A percentile compares a stretch with the other conserved stretches of the same genome.
Conservation (phyloP, 1,140 invertebrate genomes). For the Papilio polytes region DNA sequence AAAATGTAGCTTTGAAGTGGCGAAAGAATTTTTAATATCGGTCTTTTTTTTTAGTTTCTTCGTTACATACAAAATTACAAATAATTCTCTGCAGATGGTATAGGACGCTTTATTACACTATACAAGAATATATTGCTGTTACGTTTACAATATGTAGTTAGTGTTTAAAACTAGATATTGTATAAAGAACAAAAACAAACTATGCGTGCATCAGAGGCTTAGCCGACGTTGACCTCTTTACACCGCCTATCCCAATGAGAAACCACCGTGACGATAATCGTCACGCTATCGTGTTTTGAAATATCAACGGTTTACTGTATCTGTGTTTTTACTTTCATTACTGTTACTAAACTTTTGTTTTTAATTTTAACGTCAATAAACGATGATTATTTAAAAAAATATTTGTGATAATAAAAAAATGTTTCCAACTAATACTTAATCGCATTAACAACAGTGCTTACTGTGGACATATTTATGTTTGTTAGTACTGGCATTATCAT, state of each 20-base stretch:
- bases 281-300: constrained; percentile 33
- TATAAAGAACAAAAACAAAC: constrained; percentile 1
- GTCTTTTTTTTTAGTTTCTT: no score
- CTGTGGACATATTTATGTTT: neutral
- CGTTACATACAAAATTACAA: no score
- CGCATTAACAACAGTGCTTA: neutral
- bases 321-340: constrained; percentile 26
- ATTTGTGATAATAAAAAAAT: neutral
- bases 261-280: constrained; percentile 15
- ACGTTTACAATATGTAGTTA: neutral
- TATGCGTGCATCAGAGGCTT: neutral
- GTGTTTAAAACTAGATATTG: neutral
- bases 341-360: neutral
- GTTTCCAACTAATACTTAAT: neutral
- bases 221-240: constrained; percentile 1
- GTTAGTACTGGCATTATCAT: neutral
- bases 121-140: neutral
- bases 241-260: constrained; percentile 20
- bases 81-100: neutral
- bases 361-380: neutral
- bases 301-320: constrained; percentile 26
- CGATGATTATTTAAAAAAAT: neutral
- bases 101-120: neutral
- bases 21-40: no score
- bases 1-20: no score